Evolutionary conservation across 2,888 invertebrate species (phyloP).

Genomic region (Notocelia uddmanniana): DNA sequence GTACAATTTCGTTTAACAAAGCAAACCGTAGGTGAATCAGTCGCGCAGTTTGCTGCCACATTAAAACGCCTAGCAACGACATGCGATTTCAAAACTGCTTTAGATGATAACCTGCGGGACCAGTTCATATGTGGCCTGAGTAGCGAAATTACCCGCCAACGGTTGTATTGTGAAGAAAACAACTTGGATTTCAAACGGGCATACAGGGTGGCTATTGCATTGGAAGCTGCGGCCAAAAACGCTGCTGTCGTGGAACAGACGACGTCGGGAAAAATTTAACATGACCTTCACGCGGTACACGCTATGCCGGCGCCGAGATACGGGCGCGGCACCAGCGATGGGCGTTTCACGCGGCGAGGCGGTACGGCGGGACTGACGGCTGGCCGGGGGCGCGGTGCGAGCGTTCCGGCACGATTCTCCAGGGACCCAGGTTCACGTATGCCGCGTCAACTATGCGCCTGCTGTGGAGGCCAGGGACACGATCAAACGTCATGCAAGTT

Average conservation of each 20-base stretch:
- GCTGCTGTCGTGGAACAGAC: neutral
- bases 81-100: neutral
- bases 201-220: neutral
- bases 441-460: neutral
- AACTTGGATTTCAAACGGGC: neutral
- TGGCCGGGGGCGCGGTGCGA: neutral
- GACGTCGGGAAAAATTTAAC: neutral
- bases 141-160: neutral
- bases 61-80: neutral
- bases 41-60: conserved; percentile 22
- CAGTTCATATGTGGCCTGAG: neutral
- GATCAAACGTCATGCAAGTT: too few species aligned
- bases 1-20: conserved; percentile 7
- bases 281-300: neutral
- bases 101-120: neutral
- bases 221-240: neutral
- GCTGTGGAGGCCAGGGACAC: neutral
- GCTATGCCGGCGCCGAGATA: neutral
- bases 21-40: conserved; percentile 5
- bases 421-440: neutral
- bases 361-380: neutral
- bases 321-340: neutral
- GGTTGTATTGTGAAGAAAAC: neutral
- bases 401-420: neutral
- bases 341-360: too few species aligned